phyloP scores from a whole-genome alignment of 2,113 vertebrate genomes.

The Pluvianellus socialis region DNA sequence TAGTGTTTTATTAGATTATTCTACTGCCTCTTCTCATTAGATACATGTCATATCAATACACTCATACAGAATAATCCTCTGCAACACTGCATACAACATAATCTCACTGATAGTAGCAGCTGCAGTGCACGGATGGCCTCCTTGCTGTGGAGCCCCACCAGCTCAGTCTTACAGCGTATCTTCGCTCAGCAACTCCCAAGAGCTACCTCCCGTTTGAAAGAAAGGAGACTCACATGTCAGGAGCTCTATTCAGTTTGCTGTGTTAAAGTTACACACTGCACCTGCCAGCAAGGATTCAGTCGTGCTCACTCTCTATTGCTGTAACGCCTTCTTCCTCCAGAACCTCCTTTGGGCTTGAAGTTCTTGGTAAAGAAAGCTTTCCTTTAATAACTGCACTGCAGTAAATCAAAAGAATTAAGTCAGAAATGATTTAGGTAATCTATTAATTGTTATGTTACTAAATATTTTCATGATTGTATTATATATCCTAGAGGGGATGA shows the following conservation, averaged over 20 bases:
- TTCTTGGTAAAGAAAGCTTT: not conserved
- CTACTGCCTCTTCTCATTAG: not conserved
- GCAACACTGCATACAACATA: not conserved
- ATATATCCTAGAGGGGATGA: not conserved
- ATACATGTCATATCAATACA: not conserved
- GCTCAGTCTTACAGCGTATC: not conserved
- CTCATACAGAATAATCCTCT: not conserved
- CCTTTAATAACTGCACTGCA: not conserved
- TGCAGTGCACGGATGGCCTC: not conserved
- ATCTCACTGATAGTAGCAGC: not conserved
- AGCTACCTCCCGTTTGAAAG: not conserved
- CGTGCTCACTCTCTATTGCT: not conserved
- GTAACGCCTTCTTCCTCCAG: not conserved
- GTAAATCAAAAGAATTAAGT: not conserved
- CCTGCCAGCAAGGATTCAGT: conserved; percentile 25
- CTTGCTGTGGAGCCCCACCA: not conserved
- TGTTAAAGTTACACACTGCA: conserved; percentile 18
- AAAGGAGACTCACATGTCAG: not conserved
- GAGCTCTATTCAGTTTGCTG: not conserved
- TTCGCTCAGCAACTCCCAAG: not conserved
- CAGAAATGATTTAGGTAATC: not conserved
- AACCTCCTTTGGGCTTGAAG: not conserved
- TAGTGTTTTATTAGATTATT: not conserved
- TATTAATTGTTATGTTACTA: not conserved
- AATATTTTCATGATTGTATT: not conserved